These are phyloP conservation scores for Benthosema pterotum DNA, from an alignment of 2,797 vertebrate genomes.

Conservation along the genomic window DNA sequence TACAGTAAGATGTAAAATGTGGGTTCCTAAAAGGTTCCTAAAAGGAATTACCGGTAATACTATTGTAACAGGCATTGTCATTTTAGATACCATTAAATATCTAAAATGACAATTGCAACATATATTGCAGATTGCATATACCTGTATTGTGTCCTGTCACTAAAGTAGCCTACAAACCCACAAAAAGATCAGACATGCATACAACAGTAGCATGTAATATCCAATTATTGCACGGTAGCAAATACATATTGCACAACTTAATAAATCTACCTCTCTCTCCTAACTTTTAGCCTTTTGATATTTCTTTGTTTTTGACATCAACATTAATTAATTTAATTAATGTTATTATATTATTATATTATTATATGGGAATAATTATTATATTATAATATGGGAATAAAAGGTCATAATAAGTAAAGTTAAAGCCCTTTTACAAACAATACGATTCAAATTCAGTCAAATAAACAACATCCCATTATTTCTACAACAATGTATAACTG, in stretches of 20 bases:
- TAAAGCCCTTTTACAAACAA: slow-evolving; percentile 71
- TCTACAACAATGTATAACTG: slow-evolving; percentile 38
- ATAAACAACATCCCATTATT: slow-evolving; percentile 38
- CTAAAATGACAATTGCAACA: neutral
- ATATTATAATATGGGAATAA: slow-evolving; percentile 30
- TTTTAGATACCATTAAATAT: neutral
- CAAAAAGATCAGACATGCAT: slow-evolving; percentile 23
- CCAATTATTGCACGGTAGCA: slow-evolving; percentile 37
- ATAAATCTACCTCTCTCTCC: slow-evolving; percentile 13
- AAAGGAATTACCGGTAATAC: no score
- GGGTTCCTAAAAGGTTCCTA: no score
- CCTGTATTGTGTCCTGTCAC: slow-evolving; percentile 26
- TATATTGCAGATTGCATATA: neutral
- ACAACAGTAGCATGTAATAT: neutral
- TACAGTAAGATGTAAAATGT: no score
- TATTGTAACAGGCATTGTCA: neutral
- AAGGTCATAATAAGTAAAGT: slow-evolving; percentile 21
- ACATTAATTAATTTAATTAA: slow-evolving; percentile 23
- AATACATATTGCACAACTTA: slow-evolving; percentile 25
- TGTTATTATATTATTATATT: no score
- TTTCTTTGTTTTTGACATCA: slow-evolving; percentile 32
- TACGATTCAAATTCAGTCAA: neutral
- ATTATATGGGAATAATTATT: slow-evolving; percentile 31
- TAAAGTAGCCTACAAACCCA: slow-evolving; percentile 15
- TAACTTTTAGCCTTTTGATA: slow-evolving; percentile 28